Conservation (phyloP, 2,888 invertebrate species). For the Chromoteleia sp. region DNA sequence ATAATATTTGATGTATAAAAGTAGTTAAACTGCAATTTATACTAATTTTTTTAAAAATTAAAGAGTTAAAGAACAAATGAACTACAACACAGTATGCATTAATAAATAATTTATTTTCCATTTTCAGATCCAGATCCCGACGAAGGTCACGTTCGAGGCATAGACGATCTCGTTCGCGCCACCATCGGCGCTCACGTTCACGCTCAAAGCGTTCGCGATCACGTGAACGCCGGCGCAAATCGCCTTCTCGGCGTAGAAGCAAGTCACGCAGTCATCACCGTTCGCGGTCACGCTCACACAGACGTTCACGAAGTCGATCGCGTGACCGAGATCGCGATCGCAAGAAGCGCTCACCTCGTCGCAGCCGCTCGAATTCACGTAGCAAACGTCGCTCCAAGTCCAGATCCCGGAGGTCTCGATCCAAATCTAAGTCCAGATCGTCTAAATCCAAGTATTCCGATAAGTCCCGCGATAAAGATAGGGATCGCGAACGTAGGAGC, state of each 20-base stretch:
- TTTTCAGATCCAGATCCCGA: slow-evolving; percentile 84
- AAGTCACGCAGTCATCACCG: slow-evolving; percentile 83
- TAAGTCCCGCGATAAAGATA: slow-evolving; percentile 78
- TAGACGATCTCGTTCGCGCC: slow-evolving; percentile 82
- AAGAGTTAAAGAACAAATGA: no score
- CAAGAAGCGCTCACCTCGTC: slow-evolving; percentile 79
- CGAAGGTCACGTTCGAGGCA: slow-evolving; percentile 82
- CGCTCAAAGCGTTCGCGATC: slow-evolving; percentile 84
- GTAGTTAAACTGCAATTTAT: no score
- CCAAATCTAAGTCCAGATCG: slow-evolving; percentile 84
- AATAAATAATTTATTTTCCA: no score
- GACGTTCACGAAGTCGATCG: slow-evolving; percentile 78
- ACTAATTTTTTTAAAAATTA: no score
- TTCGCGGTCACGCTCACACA: slow-evolving; percentile 84
- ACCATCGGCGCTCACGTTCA: slow-evolving; percentile 86
- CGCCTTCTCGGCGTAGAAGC: slow-evolving; percentile 82
- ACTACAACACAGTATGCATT: no score
- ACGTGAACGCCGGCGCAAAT: slow-evolving; percentile 81
- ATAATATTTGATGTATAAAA: no score
- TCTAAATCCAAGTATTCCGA: slow-evolving; percentile 83
- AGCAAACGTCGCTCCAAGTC: slow-evolving; percentile 87
- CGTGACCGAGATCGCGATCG: slow-evolving; percentile 65
- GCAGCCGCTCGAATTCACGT: slow-evolving; percentile 84
- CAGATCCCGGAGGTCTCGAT: slow-evolving; percentile 84
- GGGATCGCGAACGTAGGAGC: slow-evolving; percentile 75